Conservation (phyloP, 2,113 vertebrate species). For the Daboia siamensis region DNA sequence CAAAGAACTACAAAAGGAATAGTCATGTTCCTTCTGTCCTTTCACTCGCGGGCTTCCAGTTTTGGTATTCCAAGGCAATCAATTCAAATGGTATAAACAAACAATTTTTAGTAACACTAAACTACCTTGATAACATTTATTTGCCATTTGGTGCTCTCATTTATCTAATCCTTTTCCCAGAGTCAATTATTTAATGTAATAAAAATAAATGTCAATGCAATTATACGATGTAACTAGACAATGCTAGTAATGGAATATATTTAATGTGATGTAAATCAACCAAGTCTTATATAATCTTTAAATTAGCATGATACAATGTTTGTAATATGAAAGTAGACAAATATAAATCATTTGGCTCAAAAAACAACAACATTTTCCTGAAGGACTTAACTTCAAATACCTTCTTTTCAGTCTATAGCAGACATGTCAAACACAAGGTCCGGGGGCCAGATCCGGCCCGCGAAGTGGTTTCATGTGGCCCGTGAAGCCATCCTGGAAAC, state of each 20-base stretch:
- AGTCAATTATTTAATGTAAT: constrained; percentile 54
- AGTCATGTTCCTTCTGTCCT: not conserved
- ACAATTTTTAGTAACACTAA: not conserved
- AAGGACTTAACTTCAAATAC: not conserved
- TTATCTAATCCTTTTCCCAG: constrained; percentile 46
- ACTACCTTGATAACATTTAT: constrained; percentile 36
- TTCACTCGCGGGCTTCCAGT: not conserved
- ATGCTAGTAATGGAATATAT: constrained; percentile 54
- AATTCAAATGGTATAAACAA: constrained; percentile 9
- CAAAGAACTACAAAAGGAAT: constrained; percentile 3
- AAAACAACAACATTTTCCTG: constrained; percentile 26
- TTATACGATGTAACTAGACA: constrained; percentile 53
- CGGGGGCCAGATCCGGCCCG: no score
- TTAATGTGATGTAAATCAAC: constrained; percentile 53
- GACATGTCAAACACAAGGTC: no score
- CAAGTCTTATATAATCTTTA: constrained; percentile 42
- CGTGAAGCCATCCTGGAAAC: no score
- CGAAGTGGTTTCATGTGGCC: no score
- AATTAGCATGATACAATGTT: constrained; percentile 40
- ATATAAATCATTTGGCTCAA: constrained; percentile 8
- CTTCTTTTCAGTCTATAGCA: not conserved
- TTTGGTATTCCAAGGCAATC: not conserved
- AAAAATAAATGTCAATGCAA: constrained; percentile 50
- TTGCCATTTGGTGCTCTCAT: constrained; percentile 30
- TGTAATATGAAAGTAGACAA: constrained; percentile 26